Evolutionary conservation across 2,888 invertebrate species (phyloP), one percentile per base, ranked within the genome.

Genomic region (Drosophila rubida): DNA sequence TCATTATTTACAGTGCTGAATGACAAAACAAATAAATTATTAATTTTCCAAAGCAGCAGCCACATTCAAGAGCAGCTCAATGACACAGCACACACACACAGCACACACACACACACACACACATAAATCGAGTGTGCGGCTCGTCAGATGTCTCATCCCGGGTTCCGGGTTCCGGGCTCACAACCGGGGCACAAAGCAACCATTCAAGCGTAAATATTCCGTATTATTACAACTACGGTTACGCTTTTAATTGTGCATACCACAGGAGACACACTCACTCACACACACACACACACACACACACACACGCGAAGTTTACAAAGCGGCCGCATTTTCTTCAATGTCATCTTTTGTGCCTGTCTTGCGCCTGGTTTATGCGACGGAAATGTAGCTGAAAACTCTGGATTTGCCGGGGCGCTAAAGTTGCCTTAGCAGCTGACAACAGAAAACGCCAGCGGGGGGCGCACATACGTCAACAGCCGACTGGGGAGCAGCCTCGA

Each of bases 21-120:
- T 85, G 84, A 85, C 88, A 85, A 88, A 84, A 85, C 84, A 85
- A 85, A 85, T 85, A 85, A 88, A 84, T 85, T 88, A 88, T 88
- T 80, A 88, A 85, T 85, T 66, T 75, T 67, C 75, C 64, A 79
- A 71, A 69, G 64, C 57, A 58, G 37, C 51, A 53, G 57, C 35
- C 44, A 35, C 13, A 44, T 19, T 42, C 64, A 54, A 50, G 77
- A 63, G 48, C 54, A 22, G 25, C 69, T 50, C 57, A 80, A 83
- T 80, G 84, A 81, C 81, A 71, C 65, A 63, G 80, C 79, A 69
- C 39, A 68, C 55, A 72, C 39, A 51, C 39, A 27, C 2, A 19
- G n/a, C 39, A 27, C 19, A 41, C 16, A 39, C 19, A 30, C n/a
- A 19, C 9, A 27, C 9, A 35, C 8, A 22, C 19, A 19, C 2